Evolutionary conservation across 2,888 invertebrate genomes (phyloP).

Genomic region (Mythimna vitellina): DNA sequence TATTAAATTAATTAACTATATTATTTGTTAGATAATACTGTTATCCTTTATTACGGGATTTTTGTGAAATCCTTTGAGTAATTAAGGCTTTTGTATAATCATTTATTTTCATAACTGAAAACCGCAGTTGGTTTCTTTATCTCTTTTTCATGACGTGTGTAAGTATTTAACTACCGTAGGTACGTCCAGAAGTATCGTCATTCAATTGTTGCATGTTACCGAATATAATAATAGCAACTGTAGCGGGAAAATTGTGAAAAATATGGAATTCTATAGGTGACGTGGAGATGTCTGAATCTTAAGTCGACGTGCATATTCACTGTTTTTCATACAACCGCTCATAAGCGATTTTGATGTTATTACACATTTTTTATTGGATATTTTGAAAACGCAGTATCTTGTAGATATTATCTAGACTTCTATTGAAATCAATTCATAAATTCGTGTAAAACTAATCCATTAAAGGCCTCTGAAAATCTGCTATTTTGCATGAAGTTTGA

Average conservation of each 20-base stretch:
- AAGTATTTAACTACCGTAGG: not conserved
- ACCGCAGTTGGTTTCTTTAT: constrained; percentile 12
- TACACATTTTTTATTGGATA: too few species aligned
- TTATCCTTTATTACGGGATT: not conserved
- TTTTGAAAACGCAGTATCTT: too few species aligned
- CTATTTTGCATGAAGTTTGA: too few species aligned
- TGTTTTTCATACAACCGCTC: too few species aligned
- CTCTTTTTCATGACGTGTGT: not conserved
- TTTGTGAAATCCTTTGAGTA: not conserved
- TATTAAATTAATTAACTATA: not conserved
- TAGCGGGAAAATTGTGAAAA: not conserved
- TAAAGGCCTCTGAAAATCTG: too few species aligned
- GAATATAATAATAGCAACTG: too few species aligned
- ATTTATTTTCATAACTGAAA: constrained; percentile 5
- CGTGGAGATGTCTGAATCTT: too few species aligned
- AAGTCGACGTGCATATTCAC: too few species aligned
- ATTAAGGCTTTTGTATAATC: not conserved
- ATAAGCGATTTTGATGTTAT: too few species aligned
- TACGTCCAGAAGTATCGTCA: not conserved
- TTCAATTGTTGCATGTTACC: not conserved
- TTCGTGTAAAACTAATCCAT: too few species aligned
- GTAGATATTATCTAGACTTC: too few species aligned
- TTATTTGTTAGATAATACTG: not conserved
- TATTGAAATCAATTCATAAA: too few species aligned
- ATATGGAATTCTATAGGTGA: not conserved